Conservation (phyloP, 2,888 invertebrate species). For the Ditylenchus weischeri region DNA sequence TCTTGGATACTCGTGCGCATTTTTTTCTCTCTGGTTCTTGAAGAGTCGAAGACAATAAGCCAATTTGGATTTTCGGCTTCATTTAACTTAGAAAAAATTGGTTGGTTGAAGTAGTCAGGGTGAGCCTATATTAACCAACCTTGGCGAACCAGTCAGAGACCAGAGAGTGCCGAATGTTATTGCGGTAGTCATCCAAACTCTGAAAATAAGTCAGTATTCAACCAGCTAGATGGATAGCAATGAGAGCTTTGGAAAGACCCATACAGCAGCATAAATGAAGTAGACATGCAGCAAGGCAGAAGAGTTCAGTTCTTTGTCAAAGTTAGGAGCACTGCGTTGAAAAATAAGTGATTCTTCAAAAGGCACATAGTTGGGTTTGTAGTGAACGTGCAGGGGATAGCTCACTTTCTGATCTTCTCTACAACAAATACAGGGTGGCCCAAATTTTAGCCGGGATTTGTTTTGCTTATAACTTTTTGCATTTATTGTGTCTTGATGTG, state of each 20-base stretch:
- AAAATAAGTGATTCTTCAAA: constrained; percentile 32
- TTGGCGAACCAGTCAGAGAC: constrained; percentile 56
- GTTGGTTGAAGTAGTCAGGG: no score
- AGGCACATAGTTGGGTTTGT: constrained; percentile 38
- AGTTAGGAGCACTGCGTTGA: constrained; percentile 25
- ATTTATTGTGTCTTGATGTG: no score
- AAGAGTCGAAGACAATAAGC: constrained; percentile 53
- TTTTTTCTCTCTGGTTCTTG: constrained; percentile 50
- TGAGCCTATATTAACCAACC: no score
- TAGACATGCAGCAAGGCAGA: constrained; percentile 51
- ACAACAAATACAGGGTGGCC: not conserved
- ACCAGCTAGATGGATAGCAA: not conserved
- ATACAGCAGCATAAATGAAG: constrained; percentile 46
- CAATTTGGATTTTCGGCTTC: constrained; percentile 39
- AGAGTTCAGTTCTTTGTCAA: not conserved
- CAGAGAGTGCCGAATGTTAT: constrained; percentile 42
- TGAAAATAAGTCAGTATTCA: constrained; percentile 27
- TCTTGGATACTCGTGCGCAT: constrained; percentile 45
- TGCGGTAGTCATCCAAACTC: constrained; percentile 53
- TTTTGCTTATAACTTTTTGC: no score
- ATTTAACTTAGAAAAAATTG: constrained; percentile 18
- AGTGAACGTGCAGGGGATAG: constrained; percentile 29
- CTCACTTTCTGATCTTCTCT: constrained; percentile 18
- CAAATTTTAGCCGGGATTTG: no score
- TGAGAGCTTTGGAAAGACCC: not conserved